Percentiles rank a stretch among this genome's conserved stretches.
These are phyloP conservation scores for Mustela nigripes DNA, from an alignment of 2,113 vertebrate genomes.

Conservation along the genomic window DNA sequence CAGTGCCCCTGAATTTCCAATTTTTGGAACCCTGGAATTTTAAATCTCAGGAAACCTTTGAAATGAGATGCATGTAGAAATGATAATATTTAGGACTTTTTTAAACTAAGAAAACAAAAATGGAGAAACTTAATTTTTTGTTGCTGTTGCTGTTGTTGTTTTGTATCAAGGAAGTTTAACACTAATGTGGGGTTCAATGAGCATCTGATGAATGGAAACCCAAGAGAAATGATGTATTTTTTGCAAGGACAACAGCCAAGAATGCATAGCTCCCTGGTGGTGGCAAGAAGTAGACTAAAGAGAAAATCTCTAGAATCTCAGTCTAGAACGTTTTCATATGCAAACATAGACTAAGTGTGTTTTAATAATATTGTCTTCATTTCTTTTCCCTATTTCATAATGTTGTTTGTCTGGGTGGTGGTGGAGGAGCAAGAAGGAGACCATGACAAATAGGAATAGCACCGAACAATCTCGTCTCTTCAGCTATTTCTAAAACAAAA, in stretches of 20 bases:
- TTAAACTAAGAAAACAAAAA: background rate
- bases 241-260: slow-evolving; percentile 30
- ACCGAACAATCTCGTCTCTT: slow-evolving; percentile 59
- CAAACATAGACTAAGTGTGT: background rate
- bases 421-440: too few species aligned
- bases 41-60: background rate
- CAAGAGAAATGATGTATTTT: background rate
- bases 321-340: too few species aligned
- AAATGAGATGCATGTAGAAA: background rate
- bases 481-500: slow-evolving; percentile 78
- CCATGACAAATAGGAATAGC: slow-evolving; percentile 48
- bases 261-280: too few species aligned
- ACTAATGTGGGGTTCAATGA: background rate
- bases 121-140: too few species aligned
- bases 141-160: too few species aligned
- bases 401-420: background rate
- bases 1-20: background rate
- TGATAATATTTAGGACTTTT: background rate
- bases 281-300: background rate
- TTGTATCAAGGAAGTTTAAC: background rate
- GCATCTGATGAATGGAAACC: background rate
- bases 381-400: background rate
- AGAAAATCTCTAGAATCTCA: background rate
- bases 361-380: background rate
- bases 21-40: background rate